phyloP scores from a whole-genome alignment of 1,140 invertebrate genomes.

The Coboldia fuscipes region DNA sequence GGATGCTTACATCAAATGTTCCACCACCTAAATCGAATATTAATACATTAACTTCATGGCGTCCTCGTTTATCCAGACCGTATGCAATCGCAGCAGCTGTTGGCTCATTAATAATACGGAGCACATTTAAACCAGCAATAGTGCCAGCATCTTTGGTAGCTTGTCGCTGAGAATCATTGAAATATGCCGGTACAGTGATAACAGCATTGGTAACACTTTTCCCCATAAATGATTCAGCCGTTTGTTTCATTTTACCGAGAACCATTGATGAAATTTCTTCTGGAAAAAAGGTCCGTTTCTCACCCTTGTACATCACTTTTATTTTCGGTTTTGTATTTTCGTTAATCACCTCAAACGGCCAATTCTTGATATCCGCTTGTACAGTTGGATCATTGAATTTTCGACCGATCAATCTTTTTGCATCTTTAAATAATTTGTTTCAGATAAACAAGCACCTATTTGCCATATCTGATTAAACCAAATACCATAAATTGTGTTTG shows the following conservation, averaged over 20 bases:
- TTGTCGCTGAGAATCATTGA: constrained; percentile 40
- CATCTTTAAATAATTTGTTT: too few species aligned
- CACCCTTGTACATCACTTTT: constrained; percentile 77
- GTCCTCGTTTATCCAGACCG: constrained; percentile 52
- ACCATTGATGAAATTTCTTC: constrained; percentile 84
- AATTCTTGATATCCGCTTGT: constrained; percentile 90
- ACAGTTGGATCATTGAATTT: constrained; percentile 79
- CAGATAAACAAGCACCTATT: too few species aligned
- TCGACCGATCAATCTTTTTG: constrained; percentile 79
- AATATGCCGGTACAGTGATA: constrained; percentile 35
- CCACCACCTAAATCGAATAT: constrained; percentile 33
- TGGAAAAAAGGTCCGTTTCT: constrained; percentile 74
- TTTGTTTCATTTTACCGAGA: constrained; percentile 60
- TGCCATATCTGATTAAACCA: too few species aligned
- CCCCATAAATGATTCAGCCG: constrained; percentile 54
- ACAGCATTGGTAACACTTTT: constrained; percentile 37
- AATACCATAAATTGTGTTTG: constrained; percentile 93
- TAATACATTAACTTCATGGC: constrained; percentile 38
- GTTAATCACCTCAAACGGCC: constrained; percentile 82
- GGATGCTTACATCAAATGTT: constrained; percentile 54
- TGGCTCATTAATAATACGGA: constrained; percentile 51
- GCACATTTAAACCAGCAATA: constrained; percentile 41
- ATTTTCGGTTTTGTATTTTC: constrained; percentile 69
- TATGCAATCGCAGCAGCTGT: constrained; percentile 51
- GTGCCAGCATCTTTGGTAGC: constrained; percentile 40